Conservation (phyloP, 1,140 invertebrate species). For the Maconellicoccus hirsutus region DNA sequence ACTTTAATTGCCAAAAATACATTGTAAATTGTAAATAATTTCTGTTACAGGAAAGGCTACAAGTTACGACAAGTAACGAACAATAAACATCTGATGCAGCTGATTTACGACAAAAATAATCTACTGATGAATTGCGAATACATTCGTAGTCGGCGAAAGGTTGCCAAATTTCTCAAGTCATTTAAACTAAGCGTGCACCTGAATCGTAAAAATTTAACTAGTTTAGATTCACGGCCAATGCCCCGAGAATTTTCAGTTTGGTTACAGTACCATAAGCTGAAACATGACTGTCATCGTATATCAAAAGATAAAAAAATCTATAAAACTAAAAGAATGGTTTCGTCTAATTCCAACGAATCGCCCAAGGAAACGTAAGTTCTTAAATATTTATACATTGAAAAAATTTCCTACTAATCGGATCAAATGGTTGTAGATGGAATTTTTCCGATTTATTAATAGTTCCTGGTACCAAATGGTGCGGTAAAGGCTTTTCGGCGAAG, state of each 20-base stretch:
- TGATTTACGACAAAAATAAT: slow-evolving; percentile 48
- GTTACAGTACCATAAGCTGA: slow-evolving; percentile 11
- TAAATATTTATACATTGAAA: background rate
- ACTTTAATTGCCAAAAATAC: too few relatives aligned
- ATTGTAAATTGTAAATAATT: too few relatives aligned
- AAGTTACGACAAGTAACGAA: slow-evolving; percentile 51
- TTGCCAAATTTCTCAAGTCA: slow-evolving; percentile 10
- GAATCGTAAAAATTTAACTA: slow-evolving; percentile 14
- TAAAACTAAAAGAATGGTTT: slow-evolving; percentile 5
- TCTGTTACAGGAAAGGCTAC: slow-evolving; percentile 38
- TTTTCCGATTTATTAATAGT: slow-evolving; percentile 34
- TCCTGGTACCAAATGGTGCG: slow-evolving; percentile 80
- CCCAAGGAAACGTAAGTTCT: slow-evolving; percentile 10
- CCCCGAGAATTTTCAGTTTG: background rate
- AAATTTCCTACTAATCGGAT: background rate
- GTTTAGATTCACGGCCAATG: background rate
- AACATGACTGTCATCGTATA: slow-evolving; percentile 3
- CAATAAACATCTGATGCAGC: slow-evolving; percentile 49
- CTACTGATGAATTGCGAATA: slow-evolving; percentile 53
- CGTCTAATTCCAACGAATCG: background rate
- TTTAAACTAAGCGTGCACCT: background rate
- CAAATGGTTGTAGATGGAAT: background rate
- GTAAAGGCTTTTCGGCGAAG: slow-evolving; percentile 59
- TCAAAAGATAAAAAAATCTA: slow-evolving; percentile 12
- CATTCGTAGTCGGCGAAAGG: slow-evolving; percentile 36